phyloP scores from a whole-genome alignment of 64 coral and sea anemone genomes.

The Montipora foliosa region DNA sequence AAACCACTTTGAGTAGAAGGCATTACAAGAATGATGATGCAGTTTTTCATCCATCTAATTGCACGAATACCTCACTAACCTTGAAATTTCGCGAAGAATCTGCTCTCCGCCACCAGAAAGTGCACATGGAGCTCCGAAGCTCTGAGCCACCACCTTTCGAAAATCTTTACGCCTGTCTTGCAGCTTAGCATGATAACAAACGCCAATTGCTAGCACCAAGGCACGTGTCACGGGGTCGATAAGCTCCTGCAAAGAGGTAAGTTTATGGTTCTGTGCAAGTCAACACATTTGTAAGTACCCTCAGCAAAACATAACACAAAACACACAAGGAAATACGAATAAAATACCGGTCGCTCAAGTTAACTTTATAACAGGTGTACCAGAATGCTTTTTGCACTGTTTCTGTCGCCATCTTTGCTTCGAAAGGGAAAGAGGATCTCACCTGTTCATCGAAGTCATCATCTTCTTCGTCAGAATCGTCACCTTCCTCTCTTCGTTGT shows the following conservation, averaged over 20 bases:
- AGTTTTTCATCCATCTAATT: no score
- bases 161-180: slow-evolving; percentile 52
- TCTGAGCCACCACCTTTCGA: slow-evolving; percentile 26
- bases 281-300: not conserved
- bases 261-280: not conserved
- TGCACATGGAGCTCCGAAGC: slow-evolving; percentile 51
- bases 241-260: not conserved
- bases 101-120: slow-evolving; percentile 57
- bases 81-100: slow-evolving; percentile 73
- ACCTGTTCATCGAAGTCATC: slow-evolving; percentile 24
- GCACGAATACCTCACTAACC: not conserved
- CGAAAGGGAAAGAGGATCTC: no score
- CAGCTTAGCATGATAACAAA: slow-evolving; percentile 85
- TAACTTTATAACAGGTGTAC: no score
- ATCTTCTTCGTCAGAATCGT: slow-evolving; percentile 33
- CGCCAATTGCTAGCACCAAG: slow-evolving; percentile 74
- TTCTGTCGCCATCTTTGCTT: not conserved
- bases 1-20: no score
- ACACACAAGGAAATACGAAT: no score
- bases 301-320: not conserved
- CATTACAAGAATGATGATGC: not conserved
- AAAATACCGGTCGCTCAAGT: no score
- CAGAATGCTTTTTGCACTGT: not conserved
- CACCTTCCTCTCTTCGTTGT: slow-evolving; percentile 12
- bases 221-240: slow-evolving; percentile 64